phyloP scores from a whole-genome alignment of 2,888 invertebrate species.

The Acanthosepion pharaonis region DNA sequence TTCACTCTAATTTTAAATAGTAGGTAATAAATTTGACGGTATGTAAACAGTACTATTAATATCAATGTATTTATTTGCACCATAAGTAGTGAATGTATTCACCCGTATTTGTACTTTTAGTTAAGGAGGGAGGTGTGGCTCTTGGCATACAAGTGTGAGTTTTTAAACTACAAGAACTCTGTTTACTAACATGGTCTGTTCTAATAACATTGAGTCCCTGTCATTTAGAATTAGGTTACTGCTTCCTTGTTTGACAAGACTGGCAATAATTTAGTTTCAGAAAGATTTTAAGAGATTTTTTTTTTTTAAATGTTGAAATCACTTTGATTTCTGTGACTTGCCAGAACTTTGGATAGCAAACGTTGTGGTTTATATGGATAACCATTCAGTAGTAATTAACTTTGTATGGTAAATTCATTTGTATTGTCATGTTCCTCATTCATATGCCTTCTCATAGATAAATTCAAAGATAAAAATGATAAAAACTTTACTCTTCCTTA shows the following conservation, averaged over 20 bases:
- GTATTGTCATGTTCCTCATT: neutral
- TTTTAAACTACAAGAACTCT: neutral
- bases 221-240: neutral
- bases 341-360: neutral
- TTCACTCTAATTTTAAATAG: neutral
- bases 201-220: neutral
- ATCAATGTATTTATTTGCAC: constrained; percentile 1
- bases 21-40: neutral
- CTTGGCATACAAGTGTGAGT: neutral
- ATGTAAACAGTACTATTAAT: constrained; percentile 33
- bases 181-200: neutral
- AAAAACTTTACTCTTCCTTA: constrained; percentile 38
- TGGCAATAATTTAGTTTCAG: neutral
- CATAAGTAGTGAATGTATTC: constrained; percentile 38
- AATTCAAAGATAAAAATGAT: constrained; percentile 38
- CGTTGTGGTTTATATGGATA: neutral
- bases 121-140: constrained; percentile 4
- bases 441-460: constrained; percentile 22
- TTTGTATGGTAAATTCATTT: neutral
- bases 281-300: neutral
- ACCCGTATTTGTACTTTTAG: constrained; percentile 38
- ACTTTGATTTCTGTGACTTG: neutral
- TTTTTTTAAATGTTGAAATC: neutral
- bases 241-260: neutral
- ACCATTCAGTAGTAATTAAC: neutral